Evolutionary conservation across 1,140 invertebrate genomes (phyloP).

Genomic region (Lordiphosa mommai): DNA sequence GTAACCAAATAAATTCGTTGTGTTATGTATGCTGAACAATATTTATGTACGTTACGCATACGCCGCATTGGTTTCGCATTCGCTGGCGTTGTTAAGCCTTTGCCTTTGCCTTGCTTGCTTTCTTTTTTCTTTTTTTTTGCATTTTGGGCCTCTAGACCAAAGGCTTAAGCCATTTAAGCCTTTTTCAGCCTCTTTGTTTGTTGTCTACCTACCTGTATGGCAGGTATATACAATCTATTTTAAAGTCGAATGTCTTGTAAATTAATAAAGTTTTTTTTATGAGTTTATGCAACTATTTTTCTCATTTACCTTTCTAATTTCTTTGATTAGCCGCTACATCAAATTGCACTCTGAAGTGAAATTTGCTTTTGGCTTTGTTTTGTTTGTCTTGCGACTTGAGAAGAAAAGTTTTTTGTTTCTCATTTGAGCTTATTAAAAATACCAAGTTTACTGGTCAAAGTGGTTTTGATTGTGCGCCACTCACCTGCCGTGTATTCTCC

Average conservation of each 20-base stretch:
- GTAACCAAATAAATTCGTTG: slow-evolving; percentile 73
- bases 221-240: too few relatives aligned
- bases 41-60: slow-evolving; percentile 67
- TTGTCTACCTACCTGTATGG: slow-evolving; percentile 26
- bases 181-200: slow-evolving; percentile 12
- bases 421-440: slow-evolving; percentile 68
- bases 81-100: slow-evolving; percentile 28
- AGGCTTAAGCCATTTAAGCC: slow-evolving; percentile 33
- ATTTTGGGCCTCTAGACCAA: slow-evolving; percentile 6
- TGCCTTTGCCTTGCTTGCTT: slow-evolving; percentile 24
- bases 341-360: slow-evolving; percentile 33
- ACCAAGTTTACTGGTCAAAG: slow-evolving; percentile 35
- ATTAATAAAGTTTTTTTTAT: slow-evolving; percentile 57
- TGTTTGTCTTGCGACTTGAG: slow-evolving; percentile 42
- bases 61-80: slow-evolving; percentile 31
- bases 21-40: slow-evolving; percentile 58
- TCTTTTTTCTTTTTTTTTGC: slow-evolving; percentile 1
- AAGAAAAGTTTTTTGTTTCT: slow-evolving; percentile 38
- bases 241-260: slow-evolving; percentile 8
- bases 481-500: slow-evolving; percentile 83
- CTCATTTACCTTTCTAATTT: slow-evolving; percentile 61
- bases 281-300: slow-evolving; percentile 44
- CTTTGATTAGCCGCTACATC: slow-evolving; percentile 49
- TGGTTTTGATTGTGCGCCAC: slow-evolving; percentile 4
- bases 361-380: slow-evolving; percentile 28